Base-by-base conservation (phyloP, 2,113 vertebrate species). In the Pelecanoides urinatrix region DNA sequence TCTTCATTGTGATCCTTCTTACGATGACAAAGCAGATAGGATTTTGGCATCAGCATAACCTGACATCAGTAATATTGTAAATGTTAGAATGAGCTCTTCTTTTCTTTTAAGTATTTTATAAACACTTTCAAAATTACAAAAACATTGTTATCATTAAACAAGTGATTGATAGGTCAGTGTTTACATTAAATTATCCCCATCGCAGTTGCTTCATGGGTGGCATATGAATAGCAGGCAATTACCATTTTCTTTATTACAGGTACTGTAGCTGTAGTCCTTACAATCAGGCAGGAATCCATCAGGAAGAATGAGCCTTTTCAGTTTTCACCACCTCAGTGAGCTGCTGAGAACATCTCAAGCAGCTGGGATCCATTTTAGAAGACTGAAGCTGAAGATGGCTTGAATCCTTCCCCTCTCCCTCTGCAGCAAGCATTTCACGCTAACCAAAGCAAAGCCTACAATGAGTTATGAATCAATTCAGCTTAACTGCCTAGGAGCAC, bases 291-390 rank as follows among this genome's bases (percentile, higher is more conserved):
- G 68, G 58, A 93, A 90, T 88, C 85, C 40, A 23, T n/a, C 90
- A 63, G 70, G 58, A 73, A 97, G 63, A 72, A 73, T 8, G 34
- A 65, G 30, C 40, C 15, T n/a, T 92, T 90, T 68, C 55, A 27
- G 40, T 90, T 96, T 80, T 80, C 82, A 97, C 68, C 96, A 96
- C 95, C 98, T 98, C 47, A 88, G 90, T 84, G 98, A 98, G 93
- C 96, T 83, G 42, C 80, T 98, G 87, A 97, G 94, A 94, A 98
- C 92, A 88, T 87, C 80, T 89, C 97, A 50, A 97, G 92, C 97
- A 96, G 74, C 75, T 95, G 75, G 74, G 49, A 81, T 96, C 78
- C 67, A 23, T 95, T 96, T 98, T 97, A 94, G 96, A 97, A 55
- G 72, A 81, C 96, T 86, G 91, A 94, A 94, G 90, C 42, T 98